These are phyloP conservation scores for Heteronetta atricapilla DNA, from an alignment of 2,113 vertebrate species.

Conservation along the genomic window DNA sequence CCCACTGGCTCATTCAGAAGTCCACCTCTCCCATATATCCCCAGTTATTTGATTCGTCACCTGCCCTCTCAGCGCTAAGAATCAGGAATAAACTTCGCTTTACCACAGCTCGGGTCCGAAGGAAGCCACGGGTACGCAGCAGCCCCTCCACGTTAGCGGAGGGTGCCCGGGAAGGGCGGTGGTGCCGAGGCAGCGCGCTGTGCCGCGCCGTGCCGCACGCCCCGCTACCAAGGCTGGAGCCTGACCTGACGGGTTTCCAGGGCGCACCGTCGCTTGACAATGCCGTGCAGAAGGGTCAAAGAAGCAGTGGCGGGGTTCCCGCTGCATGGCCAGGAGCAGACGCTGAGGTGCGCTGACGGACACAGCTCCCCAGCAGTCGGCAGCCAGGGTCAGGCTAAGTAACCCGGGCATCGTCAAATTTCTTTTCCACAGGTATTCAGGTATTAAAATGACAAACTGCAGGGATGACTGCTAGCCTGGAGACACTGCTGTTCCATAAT, in stretches of 20 bases:
- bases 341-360: neutral
- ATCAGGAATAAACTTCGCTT: neutral
- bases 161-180: neutral
- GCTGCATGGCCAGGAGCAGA: neutral
- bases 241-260: conserved; percentile 46
- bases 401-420: conserved; percentile 59
- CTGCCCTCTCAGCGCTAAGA: neutral
- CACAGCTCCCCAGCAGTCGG: conserved; percentile 7
- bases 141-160: rapidly evolving
- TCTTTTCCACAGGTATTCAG: conserved; percentile 49
- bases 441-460: conserved; percentile 71
- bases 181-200: rapidly evolving
- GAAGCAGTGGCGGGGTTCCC: neutral
- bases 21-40: neutral
- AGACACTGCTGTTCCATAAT: conserved; percentile 58
- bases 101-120: neutral
- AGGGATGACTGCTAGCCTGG: conserved; percentile 55
- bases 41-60: neutral
- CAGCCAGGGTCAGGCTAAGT: conserved; percentile 36
- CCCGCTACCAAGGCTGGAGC: neutral
- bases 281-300: conserved; percentile 34
- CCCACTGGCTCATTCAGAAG: no score
- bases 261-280: conserved; percentile 50
- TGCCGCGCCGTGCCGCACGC: rapidly evolving
- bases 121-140: no score